phyloP scores from a whole-genome alignment of 2,113 vertebrate species.

The Cettia cetti region DNA sequence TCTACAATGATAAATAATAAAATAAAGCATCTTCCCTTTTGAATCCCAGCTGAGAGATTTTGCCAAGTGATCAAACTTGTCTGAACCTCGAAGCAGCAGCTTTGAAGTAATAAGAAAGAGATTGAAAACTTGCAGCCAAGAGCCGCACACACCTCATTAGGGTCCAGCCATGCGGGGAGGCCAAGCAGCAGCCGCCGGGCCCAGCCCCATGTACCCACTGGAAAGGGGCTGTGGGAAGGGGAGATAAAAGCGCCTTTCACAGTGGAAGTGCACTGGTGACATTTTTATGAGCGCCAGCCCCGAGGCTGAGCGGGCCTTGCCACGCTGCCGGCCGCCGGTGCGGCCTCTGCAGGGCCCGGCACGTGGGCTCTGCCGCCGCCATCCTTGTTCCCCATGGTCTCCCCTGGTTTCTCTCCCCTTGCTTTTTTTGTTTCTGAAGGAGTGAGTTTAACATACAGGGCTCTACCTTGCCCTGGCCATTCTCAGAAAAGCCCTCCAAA shows the following conservation, averaged over 20 bases:
- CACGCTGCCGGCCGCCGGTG: accelerated
- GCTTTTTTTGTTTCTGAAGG: neutral
- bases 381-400: neutral
- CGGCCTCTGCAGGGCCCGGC: neutral
- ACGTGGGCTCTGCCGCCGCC: neutral
- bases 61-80: constrained; percentile 36
- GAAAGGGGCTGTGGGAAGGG: constrained; percentile 54
- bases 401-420: neutral
- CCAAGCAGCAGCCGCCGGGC: constrained; percentile 36
- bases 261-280: constrained; percentile 64
- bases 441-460: neutral
- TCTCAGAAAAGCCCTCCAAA: neutral
- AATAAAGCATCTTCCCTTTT: neutral
- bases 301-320: neutral
- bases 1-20: constrained; percentile 7
- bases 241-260: constrained; percentile 77
- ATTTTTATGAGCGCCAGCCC: constrained; percentile 72
- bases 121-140: constrained; percentile 51
- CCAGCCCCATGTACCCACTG: constrained; percentile 27
- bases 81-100: neutral
- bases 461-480: neutral
- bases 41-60: constrained; percentile 29
- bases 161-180: constrained; percentile 60
- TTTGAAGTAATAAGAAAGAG: constrained; percentile 63
- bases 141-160: constrained; percentile 68